Evolutionary conservation across 1,140 invertebrate genomes (phyloP).

Genomic region (Neocloeon triangulifer): DNA sequence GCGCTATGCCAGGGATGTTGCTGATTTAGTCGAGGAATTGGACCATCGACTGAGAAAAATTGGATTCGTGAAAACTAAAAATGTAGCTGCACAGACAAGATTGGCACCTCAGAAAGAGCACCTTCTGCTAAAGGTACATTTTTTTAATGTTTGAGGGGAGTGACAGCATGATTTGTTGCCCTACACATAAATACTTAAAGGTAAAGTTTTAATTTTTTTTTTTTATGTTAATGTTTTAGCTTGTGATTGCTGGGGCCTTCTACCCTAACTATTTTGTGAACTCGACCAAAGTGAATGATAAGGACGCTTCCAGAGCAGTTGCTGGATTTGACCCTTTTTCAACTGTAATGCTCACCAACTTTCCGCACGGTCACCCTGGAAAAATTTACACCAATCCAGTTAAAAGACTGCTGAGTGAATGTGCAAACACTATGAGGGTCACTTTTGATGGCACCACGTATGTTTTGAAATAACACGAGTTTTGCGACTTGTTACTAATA

Average conservation of each 20-base stretch:
- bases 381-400: conserved; percentile 37
- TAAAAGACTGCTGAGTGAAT: conserved; percentile 23
- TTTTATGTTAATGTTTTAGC: conserved; percentile 18
- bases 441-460: conserved; percentile 34
- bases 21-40: conserved; percentile 44
- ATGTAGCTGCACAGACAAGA: conserved; percentile 9
- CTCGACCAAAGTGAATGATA: conserved; percentile 25
- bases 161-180: background rate
- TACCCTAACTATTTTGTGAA: conserved; percentile 78
- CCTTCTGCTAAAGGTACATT: conserved; percentile 30
- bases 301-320: conserved; percentile 31
- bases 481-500: too few species aligned
- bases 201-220: background rate
- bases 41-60: conserved; percentile 27
- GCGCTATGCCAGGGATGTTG: conserved; percentile 44
- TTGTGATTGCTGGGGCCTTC: conserved; percentile 58
- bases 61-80: conserved; percentile 22
- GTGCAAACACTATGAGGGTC: conserved; percentile 25
- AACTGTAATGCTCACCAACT: conserved; percentile 51
- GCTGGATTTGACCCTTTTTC: conserved; percentile 45
- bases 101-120: conserved; percentile 8
- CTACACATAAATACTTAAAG: background rate
- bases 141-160: background rate
- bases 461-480: too few species aligned
- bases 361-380: conserved; percentile 44